Evolutionary conservation across 35 echinoderm and acorn worm species (phyloP), one percentile per base, ranked within the genome.

Genomic region (Lytechinus variegatus): DNA sequence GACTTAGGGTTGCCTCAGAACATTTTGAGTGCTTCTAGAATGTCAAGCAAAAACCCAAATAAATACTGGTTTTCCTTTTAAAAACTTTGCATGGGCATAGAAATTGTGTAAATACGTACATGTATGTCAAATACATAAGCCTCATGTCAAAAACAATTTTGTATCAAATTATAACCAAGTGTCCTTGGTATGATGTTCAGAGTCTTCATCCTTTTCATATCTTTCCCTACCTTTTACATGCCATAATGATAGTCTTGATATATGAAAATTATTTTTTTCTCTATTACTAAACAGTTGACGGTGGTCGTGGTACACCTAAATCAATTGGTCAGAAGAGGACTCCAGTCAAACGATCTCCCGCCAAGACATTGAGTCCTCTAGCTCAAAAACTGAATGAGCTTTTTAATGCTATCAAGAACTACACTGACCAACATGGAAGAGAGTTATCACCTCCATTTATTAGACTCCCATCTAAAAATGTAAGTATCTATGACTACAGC

Each of bases 381-480:
- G 95, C 93, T 8, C 98, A 99, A 92, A 99, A 99, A 66, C 96
- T 99, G 4, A 96, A 97, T 66, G 97, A 97, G 9, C 94, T 99
- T 57, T 97, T 97, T 91, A 95, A 94, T 10, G 86, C 96, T 60
- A 97, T 99, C 54, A 97, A 93, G 71, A 95, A 99, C 56, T 97
- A 97, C 54, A 94, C 94, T 56, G 98, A 99, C 86, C 28, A 94
- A 21, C 87, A 94, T 28, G 95, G 97, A 53, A 95, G 98, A 86
- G 98, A 97, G 91, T 94, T 99, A 3, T 95, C 96, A 95, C 55
- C 95, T 44, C 97, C 97, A 19, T 99, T 99, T 94, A 97, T 97
- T 92, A 87, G 97, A 58, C 97, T 99, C 8, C 98, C 98, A 93
- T 96, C 96, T 19, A 99, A 99, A 90, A 99, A 97, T 97, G 98